Evolutionary conservation across 1,140 invertebrate genomes (phyloP).

Genomic region (Drosophila setifemur): DNA sequence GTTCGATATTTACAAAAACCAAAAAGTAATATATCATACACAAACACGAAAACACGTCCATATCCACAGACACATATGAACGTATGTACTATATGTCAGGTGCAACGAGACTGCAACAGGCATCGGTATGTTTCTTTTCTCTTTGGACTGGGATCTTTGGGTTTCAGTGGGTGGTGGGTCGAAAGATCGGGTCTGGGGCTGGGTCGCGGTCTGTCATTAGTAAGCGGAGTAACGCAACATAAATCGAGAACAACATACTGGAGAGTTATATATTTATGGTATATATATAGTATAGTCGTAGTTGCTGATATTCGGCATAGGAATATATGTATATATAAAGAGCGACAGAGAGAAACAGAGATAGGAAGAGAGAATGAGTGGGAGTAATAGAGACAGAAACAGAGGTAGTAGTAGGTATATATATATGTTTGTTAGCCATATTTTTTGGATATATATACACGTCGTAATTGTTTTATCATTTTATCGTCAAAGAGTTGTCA

Average conservation of each 20-base stretch:
- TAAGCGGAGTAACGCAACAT: constrained; percentile 62
- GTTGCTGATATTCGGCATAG: constrained; percentile 33
- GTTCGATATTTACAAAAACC: constrained; percentile 78
- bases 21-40: constrained; percentile 78
- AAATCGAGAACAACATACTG: constrained; percentile 65
- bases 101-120: constrained; percentile 19
- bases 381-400: constrained; percentile 50
- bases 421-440: constrained; percentile 52
- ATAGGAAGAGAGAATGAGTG: constrained; percentile 34
- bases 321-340: constrained; percentile 35
- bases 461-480: constrained; percentile 81
- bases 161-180: background rate
- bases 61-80: constrained; percentile 4
- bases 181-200: background rate
- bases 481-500: constrained; percentile 81
- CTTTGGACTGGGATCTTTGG: constrained; percentile 3
- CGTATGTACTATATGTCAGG: constrained; percentile 5
- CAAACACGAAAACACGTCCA: constrained; percentile 31
- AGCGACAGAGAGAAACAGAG: constrained; percentile 51
- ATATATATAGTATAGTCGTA: constrained; percentile 42
- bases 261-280: constrained; percentile 48
- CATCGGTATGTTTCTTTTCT: background rate
- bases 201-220: constrained; percentile 33
- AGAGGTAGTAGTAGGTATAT: constrained; percentile 50
- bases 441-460: constrained; percentile 64